A percentile compares a stretch with the other conserved stretches of the same genome.
These are phyloP conservation scores for Cheilosia scutellata DNA, from an alignment of 2,888 invertebrate genomes.

Conservation along the genomic window DNA sequence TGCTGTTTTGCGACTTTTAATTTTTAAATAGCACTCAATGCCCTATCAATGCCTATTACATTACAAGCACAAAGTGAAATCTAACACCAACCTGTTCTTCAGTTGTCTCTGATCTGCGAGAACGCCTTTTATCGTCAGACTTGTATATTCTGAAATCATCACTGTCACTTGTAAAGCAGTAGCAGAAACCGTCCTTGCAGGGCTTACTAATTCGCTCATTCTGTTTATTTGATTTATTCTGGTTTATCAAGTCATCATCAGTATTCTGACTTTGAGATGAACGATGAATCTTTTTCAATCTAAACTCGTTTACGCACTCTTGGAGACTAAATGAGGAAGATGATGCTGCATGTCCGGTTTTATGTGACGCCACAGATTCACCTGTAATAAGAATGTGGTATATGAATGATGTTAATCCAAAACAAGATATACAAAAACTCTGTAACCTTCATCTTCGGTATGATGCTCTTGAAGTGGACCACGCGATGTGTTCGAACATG, in stretches of 20 bases:
- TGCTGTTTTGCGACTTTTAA: not conserved
- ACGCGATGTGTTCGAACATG: constrained; percentile 54
- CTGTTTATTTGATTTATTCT: constrained; percentile 81
- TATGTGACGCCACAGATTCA: constrained; percentile 47
- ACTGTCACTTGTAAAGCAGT: constrained; percentile 84
- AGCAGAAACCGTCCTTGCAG: constrained; percentile 83
- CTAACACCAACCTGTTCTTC: constrained; percentile 62
- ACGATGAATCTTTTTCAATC: constrained; percentile 80
- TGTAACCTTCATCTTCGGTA: constrained; percentile 65
- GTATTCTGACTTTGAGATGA: constrained; percentile 70
- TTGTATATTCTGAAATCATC: constrained; percentile 78
- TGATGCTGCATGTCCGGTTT: constrained; percentile 77
- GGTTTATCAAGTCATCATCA: constrained; percentile 81
- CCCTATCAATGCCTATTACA: not conserved
- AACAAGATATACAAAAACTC: not conserved
- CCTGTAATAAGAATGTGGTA: constrained; percentile 11
- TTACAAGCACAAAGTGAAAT: constrained; percentile 23
- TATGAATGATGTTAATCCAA: not conserved
- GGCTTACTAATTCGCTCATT: constrained; percentile 82
- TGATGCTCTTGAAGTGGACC: constrained; percentile 54
- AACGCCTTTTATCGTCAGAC: constrained; percentile 46
- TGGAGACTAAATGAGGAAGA: constrained; percentile 82
- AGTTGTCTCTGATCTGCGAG: constrained; percentile 49
- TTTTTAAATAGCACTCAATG: not conserved
- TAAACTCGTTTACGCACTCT: constrained; percentile 82